These are phyloP conservation scores for Phengaris arion DNA, from an alignment of 2,888 invertebrate genomes.

Conservation along the genomic window DNA sequence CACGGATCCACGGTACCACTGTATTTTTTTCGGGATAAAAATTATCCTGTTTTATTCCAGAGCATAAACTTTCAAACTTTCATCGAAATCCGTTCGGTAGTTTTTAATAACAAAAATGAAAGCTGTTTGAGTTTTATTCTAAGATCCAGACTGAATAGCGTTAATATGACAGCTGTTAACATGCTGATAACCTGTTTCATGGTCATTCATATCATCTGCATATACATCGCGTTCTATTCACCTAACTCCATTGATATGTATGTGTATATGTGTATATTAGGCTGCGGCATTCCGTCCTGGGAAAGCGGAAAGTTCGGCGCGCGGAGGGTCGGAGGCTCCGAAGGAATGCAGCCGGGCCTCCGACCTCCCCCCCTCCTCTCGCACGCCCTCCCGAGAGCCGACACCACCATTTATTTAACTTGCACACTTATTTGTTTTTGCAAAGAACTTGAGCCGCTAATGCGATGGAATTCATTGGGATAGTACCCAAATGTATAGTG, in stretches of 20 bases:
- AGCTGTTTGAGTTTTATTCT: no score
- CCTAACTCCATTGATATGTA: slow-evolving; percentile 33
- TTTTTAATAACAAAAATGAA: no score
- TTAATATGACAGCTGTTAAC: no score
- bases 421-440: slow-evolving; percentile 38
- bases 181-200: no score
- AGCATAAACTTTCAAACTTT: no score
- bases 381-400: slow-evolving; percentile 32
- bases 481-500: not conserved
- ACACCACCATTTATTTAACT: slow-evolving; percentile 43
- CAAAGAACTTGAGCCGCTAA: slow-evolving; percentile 3
- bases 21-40: no score
- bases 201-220: no score
- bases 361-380: slow-evolving; percentile 38
- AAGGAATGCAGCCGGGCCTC: slow-evolving; percentile 71
- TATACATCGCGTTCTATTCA: not conserved
- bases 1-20: no score
- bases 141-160: no score
- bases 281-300: slow-evolving; percentile 57
- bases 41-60: no score
- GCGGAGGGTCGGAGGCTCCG: slow-evolving; percentile 64
- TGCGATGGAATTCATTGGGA: not conserved
- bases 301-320: slow-evolving; percentile 54
- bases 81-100: no score
- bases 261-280: slow-evolving; percentile 41